phyloP scores from a whole-genome alignment of 2,888 invertebrate species.

The Keiferia lycopersicella region DNA sequence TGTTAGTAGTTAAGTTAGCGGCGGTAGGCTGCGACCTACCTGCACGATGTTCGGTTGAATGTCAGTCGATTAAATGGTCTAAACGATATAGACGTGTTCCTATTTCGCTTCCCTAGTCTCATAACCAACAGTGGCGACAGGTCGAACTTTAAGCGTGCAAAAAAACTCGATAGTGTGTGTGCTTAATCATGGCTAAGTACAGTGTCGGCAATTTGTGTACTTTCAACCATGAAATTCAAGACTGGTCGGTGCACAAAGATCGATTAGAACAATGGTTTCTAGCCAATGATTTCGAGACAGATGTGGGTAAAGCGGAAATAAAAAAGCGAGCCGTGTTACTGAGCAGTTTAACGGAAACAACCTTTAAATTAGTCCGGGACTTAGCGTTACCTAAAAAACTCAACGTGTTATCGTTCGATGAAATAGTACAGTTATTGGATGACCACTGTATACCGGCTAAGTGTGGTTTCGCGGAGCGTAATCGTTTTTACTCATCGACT shows the following conservation, averaged over 20 bases:
- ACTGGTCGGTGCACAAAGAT: slow-evolving; percentile 18
- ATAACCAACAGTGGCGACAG: background rate
- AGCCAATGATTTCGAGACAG: slow-evolving; percentile 17
- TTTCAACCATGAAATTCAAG: slow-evolving; percentile 18
- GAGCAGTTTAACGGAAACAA: slow-evolving; percentile 15
- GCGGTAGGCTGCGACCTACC: background rate
- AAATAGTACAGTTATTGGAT: slow-evolving; percentile 7
- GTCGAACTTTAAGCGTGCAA: background rate
- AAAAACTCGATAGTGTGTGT: background rate
- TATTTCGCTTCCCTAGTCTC: background rate
- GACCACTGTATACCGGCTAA: slow-evolving; percentile 5
- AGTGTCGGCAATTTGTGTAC: slow-evolving; percentile 11
- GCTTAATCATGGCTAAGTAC: slow-evolving; percentile 1
- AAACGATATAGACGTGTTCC: background rate
- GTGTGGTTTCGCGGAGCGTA: slow-evolving; percentile 20
- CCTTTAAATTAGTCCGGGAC: slow-evolving; percentile 14
- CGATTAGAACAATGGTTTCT: slow-evolving; percentile 17
- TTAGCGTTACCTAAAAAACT: slow-evolving; percentile 19
- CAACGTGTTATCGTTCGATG: slow-evolving; percentile 3
- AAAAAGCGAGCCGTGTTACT: slow-evolving; percentile 17
- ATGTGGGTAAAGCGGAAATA: background rate
- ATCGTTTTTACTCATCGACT: slow-evolving; percentile 16
- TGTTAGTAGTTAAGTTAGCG: slow-evolving; percentile 1
- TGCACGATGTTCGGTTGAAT: background rate
- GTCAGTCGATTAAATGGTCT: background rate